Base-by-base conservation (phyloP, 2,113 vertebrate genomes). In the Campylorhamphus procurvoides region DNA sequence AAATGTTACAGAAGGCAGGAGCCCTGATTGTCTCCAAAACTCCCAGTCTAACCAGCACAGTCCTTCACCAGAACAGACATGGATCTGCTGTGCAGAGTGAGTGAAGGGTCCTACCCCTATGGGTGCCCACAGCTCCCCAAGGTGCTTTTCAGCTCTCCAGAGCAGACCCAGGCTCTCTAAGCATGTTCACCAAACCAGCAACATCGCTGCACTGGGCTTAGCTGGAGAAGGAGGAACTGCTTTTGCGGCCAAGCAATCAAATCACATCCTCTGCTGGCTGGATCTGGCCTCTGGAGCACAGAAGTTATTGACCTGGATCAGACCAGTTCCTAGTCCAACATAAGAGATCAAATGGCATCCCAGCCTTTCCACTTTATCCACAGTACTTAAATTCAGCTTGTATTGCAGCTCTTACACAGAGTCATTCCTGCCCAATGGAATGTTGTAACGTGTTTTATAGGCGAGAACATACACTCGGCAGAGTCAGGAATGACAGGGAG, bases 31-130 rank as follows among this genome's bases (percentile, higher is more conserved):
- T 19, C 8, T 49, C 31, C 35, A 39, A 25, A 39, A 58, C 9
- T 53, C 14, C 39, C 19, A 40, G 37, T 42, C 17, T 0, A 3
- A 8, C 4, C 31, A 49, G 46, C 62, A n/a, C 40, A n/a, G 6
- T 7, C 56, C 37, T 39, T 20, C 64, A 18, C 39, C n/a, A n/a
- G 47, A 39, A 53, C 24, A n/a, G 18, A 29, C 22, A 4, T 4
- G 7, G 7, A 27, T 10, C 40, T 37, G 49, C 39, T 62, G 23
- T 23, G 33, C 52, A n/a, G 42, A 28, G 42, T 40, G 6, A 13
- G 24, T 13, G 49, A 31, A 12, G 28, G 60, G 18, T 24, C 14
- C n/a, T 7, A 12, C 3, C 55, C 14, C 14, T 27, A 25, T 1
- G 2, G 17, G 50, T 12, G 37, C 8, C 35, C 66, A 24, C 1